These are phyloP conservation scores for Turdus rufiventris DNA, from an alignment of 2,113 vertebrate species.

Conservation along the genomic window DNA sequence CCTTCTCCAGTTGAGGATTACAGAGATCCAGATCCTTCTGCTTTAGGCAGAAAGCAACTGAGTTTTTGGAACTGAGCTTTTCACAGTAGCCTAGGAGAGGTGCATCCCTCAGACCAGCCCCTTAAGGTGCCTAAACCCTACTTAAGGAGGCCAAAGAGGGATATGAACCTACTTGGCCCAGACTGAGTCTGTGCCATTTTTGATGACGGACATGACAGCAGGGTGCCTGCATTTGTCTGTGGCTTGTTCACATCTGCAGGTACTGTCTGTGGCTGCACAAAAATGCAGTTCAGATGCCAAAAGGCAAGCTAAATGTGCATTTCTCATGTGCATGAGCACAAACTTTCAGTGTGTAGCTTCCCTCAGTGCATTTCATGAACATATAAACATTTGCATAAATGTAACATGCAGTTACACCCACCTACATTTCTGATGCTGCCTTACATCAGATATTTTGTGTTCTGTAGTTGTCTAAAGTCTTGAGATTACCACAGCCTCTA, in stretches of 20 bases:
- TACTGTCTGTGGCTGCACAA: neutral
- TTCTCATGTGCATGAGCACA: neutral
- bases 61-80: neutral
- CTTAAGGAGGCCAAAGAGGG: neutral
- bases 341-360: neutral
- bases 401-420: neutral
- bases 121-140: neutral
- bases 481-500: neutral
- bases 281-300: neutral
- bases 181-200: neutral
- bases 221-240: neutral
- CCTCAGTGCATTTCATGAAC: fast-evolving
- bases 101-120: neutral
- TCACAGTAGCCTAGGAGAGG: neutral
- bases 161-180: neutral
- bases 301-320: neutral
- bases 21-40: neutral
- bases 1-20: neutral
- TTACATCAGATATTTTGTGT: neutral
- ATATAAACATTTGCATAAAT: neutral
- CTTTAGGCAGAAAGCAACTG: neutral
- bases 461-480: neutral
- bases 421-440: neutral
- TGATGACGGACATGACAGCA: neutral
- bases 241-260: neutral